These are phyloP conservation scores for Aphelinus certus DNA, from an alignment of 1,140 invertebrate species.

Conservation along the genomic window DNA sequence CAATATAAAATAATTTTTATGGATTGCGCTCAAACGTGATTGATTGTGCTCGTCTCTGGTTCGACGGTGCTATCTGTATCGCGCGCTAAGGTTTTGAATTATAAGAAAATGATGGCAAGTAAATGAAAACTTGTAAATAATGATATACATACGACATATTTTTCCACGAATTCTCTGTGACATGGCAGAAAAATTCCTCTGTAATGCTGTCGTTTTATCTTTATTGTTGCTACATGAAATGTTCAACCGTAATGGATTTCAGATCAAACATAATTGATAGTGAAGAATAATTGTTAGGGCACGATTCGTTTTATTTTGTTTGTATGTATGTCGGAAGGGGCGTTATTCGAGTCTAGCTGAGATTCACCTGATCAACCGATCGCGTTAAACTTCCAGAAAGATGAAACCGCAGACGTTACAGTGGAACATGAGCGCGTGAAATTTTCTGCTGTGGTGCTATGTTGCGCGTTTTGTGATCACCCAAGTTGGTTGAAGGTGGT, in stretches of 20 bases:
- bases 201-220: constrained; percentile 33
- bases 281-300: too few relatives aligned
- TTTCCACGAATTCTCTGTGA: constrained; percentile 21
- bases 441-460: constrained; percentile 33
- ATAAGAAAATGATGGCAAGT: constrained; percentile 1
- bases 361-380: too few relatives aligned
- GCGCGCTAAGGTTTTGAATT: not conserved
- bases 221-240: constrained; percentile 16
- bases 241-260: constrained; percentile 5
- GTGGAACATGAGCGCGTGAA: constrained; percentile 15
- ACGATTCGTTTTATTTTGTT: too few relatives aligned
- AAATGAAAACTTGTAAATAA: constrained; percentile 28
- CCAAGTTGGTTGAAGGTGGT: constrained; percentile 1
- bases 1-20: not conserved
- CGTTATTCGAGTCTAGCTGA: too few relatives aligned
- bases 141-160: constrained; percentile 5
- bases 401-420: constrained; percentile 32
- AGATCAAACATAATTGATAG: too few relatives aligned
- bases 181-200: constrained; percentile 32
- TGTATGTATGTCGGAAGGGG: too few relatives aligned
- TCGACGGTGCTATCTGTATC: not conserved
- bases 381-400: too few relatives aligned
- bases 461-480: not conserved
- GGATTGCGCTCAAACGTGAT: constrained; percentile 4
- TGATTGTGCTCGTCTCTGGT: constrained; percentile 23